Evolutionary conservation across 1,140 invertebrate species (phyloP).

Genomic region (Scaptomyza pallida): DNA sequence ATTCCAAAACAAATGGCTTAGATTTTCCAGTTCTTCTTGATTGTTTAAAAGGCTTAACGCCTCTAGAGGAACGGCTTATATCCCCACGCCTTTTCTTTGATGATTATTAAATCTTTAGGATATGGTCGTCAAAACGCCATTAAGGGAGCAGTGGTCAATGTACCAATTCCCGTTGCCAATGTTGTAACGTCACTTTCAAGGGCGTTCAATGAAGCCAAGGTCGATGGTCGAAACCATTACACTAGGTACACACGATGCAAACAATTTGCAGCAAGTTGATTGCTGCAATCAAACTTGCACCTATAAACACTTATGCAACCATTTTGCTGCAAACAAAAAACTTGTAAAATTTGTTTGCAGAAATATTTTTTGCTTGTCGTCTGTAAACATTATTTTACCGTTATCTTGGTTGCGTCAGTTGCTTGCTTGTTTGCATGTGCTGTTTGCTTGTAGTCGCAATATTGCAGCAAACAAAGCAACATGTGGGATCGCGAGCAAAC

Average conservation of each 20-base stretch:
- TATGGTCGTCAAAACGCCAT: no score
- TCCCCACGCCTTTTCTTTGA: slow-evolving; percentile 22
- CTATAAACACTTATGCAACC: slow-evolving; percentile 17
- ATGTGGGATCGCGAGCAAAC: no score
- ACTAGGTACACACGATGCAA: no score
- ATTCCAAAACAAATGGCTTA: slow-evolving; percentile 19
- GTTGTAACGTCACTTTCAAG: no score
- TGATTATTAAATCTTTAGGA: slow-evolving; percentile 16
- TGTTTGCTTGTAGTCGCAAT: no score
- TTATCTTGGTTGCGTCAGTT: slow-evolving; percentile 9
- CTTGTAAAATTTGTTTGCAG: neutral
- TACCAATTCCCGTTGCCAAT: no score
- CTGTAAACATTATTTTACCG: slow-evolving; percentile 2
- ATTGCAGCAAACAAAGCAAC: no score
- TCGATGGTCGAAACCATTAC: no score
- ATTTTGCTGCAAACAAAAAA: slow-evolving; percentile 30
- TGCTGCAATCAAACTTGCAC: slow-evolving; percentile 16
- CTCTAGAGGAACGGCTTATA: slow-evolving; percentile 19
- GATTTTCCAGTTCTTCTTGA: slow-evolving; percentile 10
- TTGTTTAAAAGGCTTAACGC: slow-evolving; percentile 1
- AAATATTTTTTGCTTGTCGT: slow-evolving; percentile 12
- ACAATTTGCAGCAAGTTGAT: no score
- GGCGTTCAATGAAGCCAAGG: no score
- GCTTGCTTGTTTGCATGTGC: slow-evolving; percentile 3
- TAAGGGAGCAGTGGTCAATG: no score